Base-by-base conservation (phyloP, 2,797 vertebrate genomes). In the Fratercula arctica region DNA sequence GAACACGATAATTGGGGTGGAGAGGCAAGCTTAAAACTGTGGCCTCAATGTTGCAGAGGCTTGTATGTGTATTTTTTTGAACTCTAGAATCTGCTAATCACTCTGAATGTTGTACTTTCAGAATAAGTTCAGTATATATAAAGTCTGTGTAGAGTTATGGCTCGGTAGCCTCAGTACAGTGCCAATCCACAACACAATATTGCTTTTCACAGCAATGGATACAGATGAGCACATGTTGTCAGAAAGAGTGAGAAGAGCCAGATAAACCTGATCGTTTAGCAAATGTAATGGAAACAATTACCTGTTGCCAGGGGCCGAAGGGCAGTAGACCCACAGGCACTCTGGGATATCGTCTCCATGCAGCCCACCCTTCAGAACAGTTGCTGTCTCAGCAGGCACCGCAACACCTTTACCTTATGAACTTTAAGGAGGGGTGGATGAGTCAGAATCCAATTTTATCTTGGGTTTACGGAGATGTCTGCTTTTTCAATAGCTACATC, bases 271-370 rank as follows among this genome's bases (percentile, higher is more conserved):
- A 24, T 19, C 14, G 8, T 10, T 13, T 26, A 37, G 85, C n/a
- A 84, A 74, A 57, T 13, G 60, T 28, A 28, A 50, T 57, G 45
- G 56, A 48, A 56, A 20, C 43, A 16, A 11, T 25, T 31, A 10
- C 1, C 21, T 51, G 29, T 15, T 66, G 45, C n/a, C 37, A 61
- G 54, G 43, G 73, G 70, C 26, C 2, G 1, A 7, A 33, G 81
- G 9, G n/a, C 37, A 11, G 33, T 2, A 69, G 39, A 24, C 10
- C 41, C 4, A 0, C 8, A 41, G 66, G 11, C 25, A 5, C 29
- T 11, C 37, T 8, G 29, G 33, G 41, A 0, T 37, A 0, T 21
- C 1, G 1, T 25, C 15, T 70, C 26, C 6, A 1, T 21, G 13
- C 70, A 68, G 69, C 19, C 9, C 26, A 25, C 12, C 5, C 20